Base-by-base conservation (phyloP, 2,113 vertebrate species). In the Antechinus flavipes region DNA sequence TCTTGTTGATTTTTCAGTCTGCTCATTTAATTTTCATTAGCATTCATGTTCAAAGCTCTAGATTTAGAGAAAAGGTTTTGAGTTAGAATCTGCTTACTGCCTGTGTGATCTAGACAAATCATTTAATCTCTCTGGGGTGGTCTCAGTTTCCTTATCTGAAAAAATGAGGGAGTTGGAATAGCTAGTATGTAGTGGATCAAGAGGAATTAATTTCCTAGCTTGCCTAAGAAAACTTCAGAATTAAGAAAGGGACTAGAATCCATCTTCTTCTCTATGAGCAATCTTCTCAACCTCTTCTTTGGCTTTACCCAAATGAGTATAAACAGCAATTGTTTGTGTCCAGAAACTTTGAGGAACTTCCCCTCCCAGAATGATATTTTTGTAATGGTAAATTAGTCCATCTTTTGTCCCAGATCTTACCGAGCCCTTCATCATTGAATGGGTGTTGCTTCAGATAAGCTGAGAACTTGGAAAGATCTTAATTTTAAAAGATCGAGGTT, bases 131-230 rank as follows among this genome's bases (percentile, higher is more conserved):
- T 76, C 68, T n/a, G 12, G 26, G 14, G 47, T 2, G 6, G 14
- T n/a, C 68, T 76, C 68, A n/a, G 68, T 76, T n/a, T 76, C 35
- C 14, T 76, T 19, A n/a, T 76, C 68, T n/a, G 68, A 5, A 76
- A 49, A 76, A 76, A n/a, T n/a, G 35, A n/a, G 30, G 30, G 35
- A 76, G 12, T 6, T 76, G 14, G 61, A 10, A 5, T 16, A 52
- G 61, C 42, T 94, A 96, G 95, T 93, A 16, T 12, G 1, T n/a
- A 76, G 19, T 22, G 35, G 25, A 95, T 93, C 46, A 94, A 94
- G 94, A 96, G 91, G 94, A 97, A 97, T 97, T 96, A 94, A 96
- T 97, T 97, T 98, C 96, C 96, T 94, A 93, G 30, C 54, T 58
- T 58, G 12, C 49, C 76, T 55, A 95, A 89, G 90, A 91, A 93